These are phyloP conservation scores for Diuraphis noxia DNA, from an alignment of 1,140 invertebrate genomes.

Conservation along the genomic window DNA sequence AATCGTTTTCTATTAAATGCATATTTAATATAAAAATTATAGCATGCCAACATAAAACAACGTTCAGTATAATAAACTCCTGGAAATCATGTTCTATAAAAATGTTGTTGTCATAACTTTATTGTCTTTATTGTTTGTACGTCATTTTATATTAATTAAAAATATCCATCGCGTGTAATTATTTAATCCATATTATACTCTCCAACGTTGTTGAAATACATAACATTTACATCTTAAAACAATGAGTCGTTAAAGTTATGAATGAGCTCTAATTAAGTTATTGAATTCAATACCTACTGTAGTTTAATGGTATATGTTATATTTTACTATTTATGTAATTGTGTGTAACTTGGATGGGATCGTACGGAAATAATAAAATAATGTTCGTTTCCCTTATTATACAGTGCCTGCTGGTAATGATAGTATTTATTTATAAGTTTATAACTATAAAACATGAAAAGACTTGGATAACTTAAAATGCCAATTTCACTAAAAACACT, in stretches of 20 bases:
- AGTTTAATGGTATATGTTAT: not conserved
- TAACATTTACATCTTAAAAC: conserved; percentile 10
- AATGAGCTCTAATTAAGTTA: conserved; percentile 1
- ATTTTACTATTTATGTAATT: not conserved
- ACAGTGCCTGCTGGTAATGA: not conserved
- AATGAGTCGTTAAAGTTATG: not conserved
- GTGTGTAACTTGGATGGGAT: not conserved
- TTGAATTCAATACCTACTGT: not conserved
- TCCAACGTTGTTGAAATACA: not conserved
- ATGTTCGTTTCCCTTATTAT: not conserved
- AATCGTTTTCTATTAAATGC: not conserved
- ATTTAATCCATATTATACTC: conserved; percentile 9
- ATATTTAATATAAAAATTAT: not conserved
- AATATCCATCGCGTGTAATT: not conserved
- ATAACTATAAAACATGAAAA: not conserved
- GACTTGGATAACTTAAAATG: not conserved
- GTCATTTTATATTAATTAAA: conserved; percentile 2
- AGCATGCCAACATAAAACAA: not conserved
- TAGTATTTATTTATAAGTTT: not conserved
- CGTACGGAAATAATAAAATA: not conserved
- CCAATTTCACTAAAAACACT: not conserved
- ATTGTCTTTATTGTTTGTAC: not conserved
- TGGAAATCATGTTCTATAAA: not conserved
- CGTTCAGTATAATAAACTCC: not conserved
- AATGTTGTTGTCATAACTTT: not conserved